phyloP scores from a whole-genome alignment of 2,113 vertebrate species.

The Rhinolophus sinicus region DNA sequence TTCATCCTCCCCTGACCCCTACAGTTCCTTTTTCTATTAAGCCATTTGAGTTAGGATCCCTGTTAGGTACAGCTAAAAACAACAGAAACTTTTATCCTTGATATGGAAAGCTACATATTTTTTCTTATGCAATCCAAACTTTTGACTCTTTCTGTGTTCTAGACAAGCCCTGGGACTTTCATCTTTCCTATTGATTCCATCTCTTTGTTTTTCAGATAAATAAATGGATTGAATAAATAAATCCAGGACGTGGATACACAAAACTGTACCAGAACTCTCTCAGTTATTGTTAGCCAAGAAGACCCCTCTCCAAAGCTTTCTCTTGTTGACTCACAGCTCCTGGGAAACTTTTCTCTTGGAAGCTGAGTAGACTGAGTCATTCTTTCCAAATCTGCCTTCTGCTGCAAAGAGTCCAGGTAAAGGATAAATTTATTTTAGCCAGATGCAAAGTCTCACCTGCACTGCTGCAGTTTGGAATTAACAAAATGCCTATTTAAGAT shows the following conservation, averaged over 20 bases:
- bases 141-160: background rate
- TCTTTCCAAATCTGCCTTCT: background rate
- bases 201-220: background rate
- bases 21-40: background rate
- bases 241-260: background rate
- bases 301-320: background rate
- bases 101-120: background rate
- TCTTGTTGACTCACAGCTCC: background rate
- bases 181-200: background rate
- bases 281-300: background rate
- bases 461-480: background rate
- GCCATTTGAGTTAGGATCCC: background rate
- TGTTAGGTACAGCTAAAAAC: background rate
- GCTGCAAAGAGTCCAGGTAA: background rate
- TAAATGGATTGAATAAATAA: conserved; percentile 23
- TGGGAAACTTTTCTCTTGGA: background rate
- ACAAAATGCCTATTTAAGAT: background rate
- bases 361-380: background rate
- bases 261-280: background rate
- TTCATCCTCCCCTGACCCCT: too few relatives aligned
- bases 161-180: background rate
- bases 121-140: background rate
- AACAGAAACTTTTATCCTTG: background rate
- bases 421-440: background rate
- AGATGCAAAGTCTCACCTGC: background rate